These are phyloP conservation scores for Haliclona indistincta DNA, from an alignment of 37 sponge, comb jelly and placozoan genomes.

Conservation along the genomic window DNA sequence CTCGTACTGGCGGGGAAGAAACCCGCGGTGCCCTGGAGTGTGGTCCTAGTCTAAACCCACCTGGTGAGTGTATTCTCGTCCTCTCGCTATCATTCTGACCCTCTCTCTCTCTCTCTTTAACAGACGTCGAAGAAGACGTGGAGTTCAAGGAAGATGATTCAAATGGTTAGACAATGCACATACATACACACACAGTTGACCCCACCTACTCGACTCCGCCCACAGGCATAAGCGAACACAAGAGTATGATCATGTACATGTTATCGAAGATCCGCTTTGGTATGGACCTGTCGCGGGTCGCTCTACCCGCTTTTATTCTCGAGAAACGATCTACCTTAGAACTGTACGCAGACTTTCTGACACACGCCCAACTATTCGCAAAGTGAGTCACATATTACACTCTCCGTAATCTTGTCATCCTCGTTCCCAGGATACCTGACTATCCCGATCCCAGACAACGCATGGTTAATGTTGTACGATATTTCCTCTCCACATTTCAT, in stretches of 20 bases:
- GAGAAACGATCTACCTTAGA: conserved; percentile 79
- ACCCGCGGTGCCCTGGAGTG: too few relatives aligned
- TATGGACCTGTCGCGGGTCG: conserved; percentile 79
- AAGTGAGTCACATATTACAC: conserved; percentile 29
- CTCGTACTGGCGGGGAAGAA: too few relatives aligned
- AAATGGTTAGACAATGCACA: too few relatives aligned
- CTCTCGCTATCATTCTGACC: too few relatives aligned
- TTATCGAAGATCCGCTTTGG: conserved; percentile 77
- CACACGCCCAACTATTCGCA: conserved; percentile 71
- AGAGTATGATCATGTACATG: conserved; percentile 68
- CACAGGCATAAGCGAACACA: too few relatives aligned
- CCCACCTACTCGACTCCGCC: too few relatives aligned
- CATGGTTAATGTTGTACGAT: conserved; percentile 48
- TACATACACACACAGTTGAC: too few relatives aligned
- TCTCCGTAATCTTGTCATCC: background rate
- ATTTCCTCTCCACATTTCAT: conserved; percentile 68
- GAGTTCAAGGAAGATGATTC: too few relatives aligned
- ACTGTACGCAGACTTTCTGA: conserved; percentile 81
- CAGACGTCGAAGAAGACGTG: too few relatives aligned
- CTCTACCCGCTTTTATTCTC: conserved; percentile 82
- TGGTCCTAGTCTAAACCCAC: too few relatives aligned
- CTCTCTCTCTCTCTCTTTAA: too few relatives aligned
- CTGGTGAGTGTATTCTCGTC: too few relatives aligned
- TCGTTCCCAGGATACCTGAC: conserved; percentile 37
- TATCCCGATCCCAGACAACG: conserved; percentile 36